phyloP scores from a whole-genome alignment of 2,797 vertebrate genomes.

The Yasuhikotakia modesta region DNA sequence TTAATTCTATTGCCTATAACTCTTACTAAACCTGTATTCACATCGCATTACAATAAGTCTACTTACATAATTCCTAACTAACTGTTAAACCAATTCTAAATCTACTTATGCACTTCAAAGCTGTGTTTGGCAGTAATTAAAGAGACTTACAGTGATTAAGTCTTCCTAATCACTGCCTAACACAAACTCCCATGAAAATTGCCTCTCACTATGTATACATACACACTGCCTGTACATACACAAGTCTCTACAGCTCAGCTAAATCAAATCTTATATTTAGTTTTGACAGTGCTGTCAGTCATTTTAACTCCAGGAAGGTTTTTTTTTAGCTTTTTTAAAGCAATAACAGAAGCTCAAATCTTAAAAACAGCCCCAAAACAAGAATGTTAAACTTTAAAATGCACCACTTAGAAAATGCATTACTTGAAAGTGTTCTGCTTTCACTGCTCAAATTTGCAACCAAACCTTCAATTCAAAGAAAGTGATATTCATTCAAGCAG shows the following conservation, averaged over 20 bases:
- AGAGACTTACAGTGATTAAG: neutral
- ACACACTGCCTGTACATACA: neutral
- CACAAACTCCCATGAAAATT: neutral
- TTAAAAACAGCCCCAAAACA: neutral
- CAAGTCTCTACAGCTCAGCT: neutral
- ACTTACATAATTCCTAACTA: conserved; percentile 15
- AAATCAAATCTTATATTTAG: neutral
- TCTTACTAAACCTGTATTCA: too few relatives aligned
- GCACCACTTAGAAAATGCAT: conserved; percentile 3
- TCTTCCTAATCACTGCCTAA: conserved; percentile 17
- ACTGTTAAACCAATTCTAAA: conserved; percentile 6
- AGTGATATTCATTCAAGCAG: conserved; percentile 13
- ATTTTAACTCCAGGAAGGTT: neutral
- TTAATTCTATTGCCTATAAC: too few relatives aligned
- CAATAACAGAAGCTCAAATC: neutral
- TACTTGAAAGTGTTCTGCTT: too few relatives aligned
- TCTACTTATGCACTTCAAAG: neutral
- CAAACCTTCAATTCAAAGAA: neutral
- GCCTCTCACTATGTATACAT: neutral
- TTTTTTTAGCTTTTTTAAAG: conserved; percentile 1
- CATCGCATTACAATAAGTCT: neutral
- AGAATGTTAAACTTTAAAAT: conserved; percentile 18
- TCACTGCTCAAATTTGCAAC: too few relatives aligned
- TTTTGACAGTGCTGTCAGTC: neutral
- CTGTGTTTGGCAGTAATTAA: neutral